Percentiles rank a stretch among this genome's conserved stretches.
phyloP scores from a whole-genome alignment of 2,888 invertebrate species.

The Ichneumoninae sp. region DNA sequence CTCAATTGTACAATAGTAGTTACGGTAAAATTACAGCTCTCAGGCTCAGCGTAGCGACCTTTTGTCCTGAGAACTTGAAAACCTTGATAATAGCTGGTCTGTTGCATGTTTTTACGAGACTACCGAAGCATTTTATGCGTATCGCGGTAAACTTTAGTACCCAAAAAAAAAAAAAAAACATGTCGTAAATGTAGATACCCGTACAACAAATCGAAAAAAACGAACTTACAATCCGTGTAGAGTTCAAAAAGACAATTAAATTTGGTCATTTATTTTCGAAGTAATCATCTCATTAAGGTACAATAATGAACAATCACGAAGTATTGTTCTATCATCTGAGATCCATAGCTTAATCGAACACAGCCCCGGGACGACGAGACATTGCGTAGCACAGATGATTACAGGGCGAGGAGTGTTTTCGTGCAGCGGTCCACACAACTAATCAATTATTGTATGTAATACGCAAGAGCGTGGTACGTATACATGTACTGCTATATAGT shows the following conservation, averaged over 20 bases:
- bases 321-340: not conserved
- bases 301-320: not conserved
- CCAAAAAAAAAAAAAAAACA: not conserved
- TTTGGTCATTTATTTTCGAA: not conserved
- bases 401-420: conserved; percentile 24
- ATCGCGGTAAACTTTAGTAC: not conserved
- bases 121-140: not conserved
- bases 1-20: not conserved
- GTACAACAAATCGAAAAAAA: too few relatives aligned
- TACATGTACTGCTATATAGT: not conserved
- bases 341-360: conserved; percentile 24
- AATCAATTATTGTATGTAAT: conserved; percentile 2
- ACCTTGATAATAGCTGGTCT: not conserved
- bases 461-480: not conserved
- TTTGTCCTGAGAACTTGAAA: not conserved
- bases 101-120: not conserved
- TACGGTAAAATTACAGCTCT: not conserved
- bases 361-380: conserved; percentile 8
- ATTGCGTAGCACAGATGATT: conserved; percentile 36
- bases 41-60: not conserved
- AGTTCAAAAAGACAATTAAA: not conserved
- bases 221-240: not conserved
- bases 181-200: not conserved
- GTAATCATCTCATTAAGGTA: not conserved
- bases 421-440: conserved; percentile 1